Percentiles rank a stretch among this genome's conserved stretches.
Evolutionary conservation across 2,888 invertebrate genomes (phyloP).

Genomic region (Melanchra persicariae): DNA sequence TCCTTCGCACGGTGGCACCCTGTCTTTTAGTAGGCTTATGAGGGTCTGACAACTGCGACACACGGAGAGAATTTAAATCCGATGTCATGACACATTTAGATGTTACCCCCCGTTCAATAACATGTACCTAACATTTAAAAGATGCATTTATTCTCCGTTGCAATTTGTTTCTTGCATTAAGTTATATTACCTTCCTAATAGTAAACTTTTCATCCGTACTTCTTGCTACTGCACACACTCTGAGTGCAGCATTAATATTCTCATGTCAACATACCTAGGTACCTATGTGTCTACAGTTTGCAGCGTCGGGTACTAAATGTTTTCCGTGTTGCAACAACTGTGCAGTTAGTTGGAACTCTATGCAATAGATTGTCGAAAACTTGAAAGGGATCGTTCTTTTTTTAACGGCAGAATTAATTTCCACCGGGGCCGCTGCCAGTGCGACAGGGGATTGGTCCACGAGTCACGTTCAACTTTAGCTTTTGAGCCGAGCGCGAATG

Average conservation of each 20-base stretch:
- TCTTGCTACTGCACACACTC: conserved; percentile 53
- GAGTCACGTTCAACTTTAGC: conserved; percentile 87
- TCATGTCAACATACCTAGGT: conserved; percentile 62
- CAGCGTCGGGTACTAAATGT: conserved; percentile 61
- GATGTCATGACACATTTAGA: conserved; percentile 18
- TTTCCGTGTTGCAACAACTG: conserved; percentile 70
- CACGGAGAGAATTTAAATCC: conserved; percentile 12
- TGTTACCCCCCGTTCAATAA: conserved; percentile 8
- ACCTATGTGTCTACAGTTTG: conserved; percentile 1
- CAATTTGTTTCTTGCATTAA: conserved; percentile 33
- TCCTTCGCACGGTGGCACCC: conserved; percentile 12
- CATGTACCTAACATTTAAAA: neutral
- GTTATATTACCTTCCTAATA: conserved; percentile 19
- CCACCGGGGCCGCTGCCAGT: conserved; percentile 73
- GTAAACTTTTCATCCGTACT: conserved; percentile 17
- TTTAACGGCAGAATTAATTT: conserved; percentile 85
- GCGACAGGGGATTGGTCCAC: conserved; percentile 80
- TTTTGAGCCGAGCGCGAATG: conserved; percentile 83
- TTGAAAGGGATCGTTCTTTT: conserved; percentile 73
- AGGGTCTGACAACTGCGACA: neutral
- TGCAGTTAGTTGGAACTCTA: conserved; percentile 72
- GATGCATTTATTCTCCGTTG: conserved; percentile 16
- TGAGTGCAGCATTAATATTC: conserved; percentile 71
- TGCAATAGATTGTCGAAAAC: conserved; percentile 80
- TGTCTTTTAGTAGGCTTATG: conserved; percentile 29